Evolutionary conservation across 2,888 invertebrate genomes (phyloP), one percentile per base, ranked within the genome.

Genomic region (Aporophyla nigra): DNA sequence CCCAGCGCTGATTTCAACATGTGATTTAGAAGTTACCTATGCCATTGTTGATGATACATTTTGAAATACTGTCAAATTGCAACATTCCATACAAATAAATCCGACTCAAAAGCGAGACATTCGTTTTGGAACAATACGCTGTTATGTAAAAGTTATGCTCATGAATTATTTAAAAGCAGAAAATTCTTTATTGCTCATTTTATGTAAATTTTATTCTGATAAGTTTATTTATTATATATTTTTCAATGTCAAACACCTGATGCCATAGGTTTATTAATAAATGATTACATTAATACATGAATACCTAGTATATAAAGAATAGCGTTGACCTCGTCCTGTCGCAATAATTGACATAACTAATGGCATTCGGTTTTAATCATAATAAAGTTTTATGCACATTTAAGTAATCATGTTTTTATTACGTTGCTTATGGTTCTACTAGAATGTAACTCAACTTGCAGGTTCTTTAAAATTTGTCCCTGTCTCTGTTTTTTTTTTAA

Each of bases 161-260:
- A 69, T 69, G 49, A 69, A 65, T 73, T 49, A 79, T 61, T 33
- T 24, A 80, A 61, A 56, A 65, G 21, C 68, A 54, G 40, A 54
- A 46, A 53, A 62, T 62, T 79, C 49, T 73, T 67, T 63, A 78
- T 62, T 58, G 24, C 21, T 46, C 14, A 56, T 1, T 71, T 65
- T 40, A 77, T 53, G 53, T 4, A n/a, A 65, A 78, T 78, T 71
- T 78, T 58, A 51, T 40, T 67, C 49, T 16, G 1, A 54, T n/a
- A 21, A 65, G 14, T 56, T 16, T 62, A 73, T 73, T 62, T 78
- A 67, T 73, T n/a, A 43, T 33, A 67, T 56, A 66, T 53, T 59
- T 71, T 70, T 81, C 70, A 76, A 80, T 76, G 76, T 65, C 71
- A 76, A 12, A 81, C 59, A 74, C 33, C 59, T 74, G 69, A 51